Conservation (phyloP, 2,797 vertebrate species). For the Sebastolobus alascanus region DNA sequence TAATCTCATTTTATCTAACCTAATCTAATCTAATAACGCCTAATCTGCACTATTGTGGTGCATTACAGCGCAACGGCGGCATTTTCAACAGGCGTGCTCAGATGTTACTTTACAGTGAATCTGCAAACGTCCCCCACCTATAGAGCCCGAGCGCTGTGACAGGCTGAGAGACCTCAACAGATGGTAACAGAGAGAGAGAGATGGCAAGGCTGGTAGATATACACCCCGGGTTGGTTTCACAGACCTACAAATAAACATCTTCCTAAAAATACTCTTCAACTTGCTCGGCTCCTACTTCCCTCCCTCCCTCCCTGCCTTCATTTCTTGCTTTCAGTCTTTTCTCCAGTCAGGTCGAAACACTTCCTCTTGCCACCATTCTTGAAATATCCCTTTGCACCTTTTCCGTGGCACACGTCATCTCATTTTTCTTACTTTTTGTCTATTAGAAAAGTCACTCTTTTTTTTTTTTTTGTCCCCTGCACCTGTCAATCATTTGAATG, state of each 20-base stretch:
- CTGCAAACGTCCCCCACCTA: conserved; percentile 45
- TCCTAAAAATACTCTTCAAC: conserved; percentile 85
- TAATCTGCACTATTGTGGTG: conserved; percentile 4
- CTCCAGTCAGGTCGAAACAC: not conserved
- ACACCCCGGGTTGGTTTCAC: conserved; percentile 84
- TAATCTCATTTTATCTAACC: not conserved
- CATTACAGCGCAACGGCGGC: not conserved
- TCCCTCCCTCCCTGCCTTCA: conserved; percentile 9
- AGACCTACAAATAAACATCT: conserved; percentile 86
- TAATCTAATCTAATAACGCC: not conserved
- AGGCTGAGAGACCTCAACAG: conserved; percentile 84
- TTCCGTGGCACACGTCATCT: not conserved
- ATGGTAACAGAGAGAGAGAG: conserved; percentile 67
- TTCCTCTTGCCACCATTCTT: conserved; percentile 5
- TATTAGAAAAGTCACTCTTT: not conserved
- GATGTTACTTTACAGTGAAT: conserved; percentile 29
- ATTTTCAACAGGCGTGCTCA: not conserved
- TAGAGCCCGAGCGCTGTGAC: conserved; percentile 61
- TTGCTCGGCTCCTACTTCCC: conserved; percentile 52
- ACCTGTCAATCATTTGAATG: conserved; percentile 9
- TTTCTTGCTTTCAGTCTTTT: conserved; percentile 12
- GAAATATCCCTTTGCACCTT: not conserved
- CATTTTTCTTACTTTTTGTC: not conserved
- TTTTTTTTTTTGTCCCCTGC: not conserved
- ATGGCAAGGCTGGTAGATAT: conserved; percentile 77